phyloP scores from a whole-genome alignment of 1,140 invertebrate species.

The Hypothenemus hampei region DNA sequence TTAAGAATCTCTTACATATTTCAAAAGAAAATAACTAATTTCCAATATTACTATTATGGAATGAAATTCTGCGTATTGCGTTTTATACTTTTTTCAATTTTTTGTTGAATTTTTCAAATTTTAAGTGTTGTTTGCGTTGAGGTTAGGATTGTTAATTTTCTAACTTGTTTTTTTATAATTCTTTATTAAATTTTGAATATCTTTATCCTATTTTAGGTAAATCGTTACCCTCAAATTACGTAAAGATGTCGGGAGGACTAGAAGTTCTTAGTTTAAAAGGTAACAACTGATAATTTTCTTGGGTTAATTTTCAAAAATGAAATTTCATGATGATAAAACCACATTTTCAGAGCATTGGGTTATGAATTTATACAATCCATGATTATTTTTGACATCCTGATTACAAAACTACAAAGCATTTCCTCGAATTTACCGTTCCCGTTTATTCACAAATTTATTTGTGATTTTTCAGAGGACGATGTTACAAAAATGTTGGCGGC shows the following conservation, averaged over 20 bases:
- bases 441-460: too few relatives aligned
- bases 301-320: neutral
- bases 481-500: conserved; percentile 97
- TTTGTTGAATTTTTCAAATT: neutral
- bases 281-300: conserved; percentile 3
- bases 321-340: neutral
- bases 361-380: conserved; percentile 1
- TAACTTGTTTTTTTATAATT: neutral
- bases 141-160: neutral
- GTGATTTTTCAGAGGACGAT: conserved; percentile 71
- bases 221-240: conserved; percentile 61
- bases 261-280: conserved; percentile 72
- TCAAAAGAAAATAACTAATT: too few relatives aligned
- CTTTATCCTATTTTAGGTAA: conserved; percentile 32
- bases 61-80: too few relatives aligned
- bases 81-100: conserved; percentile 13
- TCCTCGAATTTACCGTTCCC: neutral
- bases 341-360: conserved; percentile 13
- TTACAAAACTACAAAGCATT: neutral
- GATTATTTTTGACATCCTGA: neutral
- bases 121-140: neutral
- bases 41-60: too few relatives aligned
- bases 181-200: conserved; percentile 11
- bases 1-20: conserved; percentile 37
- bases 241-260: conserved; percentile 92